Evolutionary conservation across 2,113 vertebrate genomes (phyloP).

Genomic region (Atractosteus spatula): DNA sequence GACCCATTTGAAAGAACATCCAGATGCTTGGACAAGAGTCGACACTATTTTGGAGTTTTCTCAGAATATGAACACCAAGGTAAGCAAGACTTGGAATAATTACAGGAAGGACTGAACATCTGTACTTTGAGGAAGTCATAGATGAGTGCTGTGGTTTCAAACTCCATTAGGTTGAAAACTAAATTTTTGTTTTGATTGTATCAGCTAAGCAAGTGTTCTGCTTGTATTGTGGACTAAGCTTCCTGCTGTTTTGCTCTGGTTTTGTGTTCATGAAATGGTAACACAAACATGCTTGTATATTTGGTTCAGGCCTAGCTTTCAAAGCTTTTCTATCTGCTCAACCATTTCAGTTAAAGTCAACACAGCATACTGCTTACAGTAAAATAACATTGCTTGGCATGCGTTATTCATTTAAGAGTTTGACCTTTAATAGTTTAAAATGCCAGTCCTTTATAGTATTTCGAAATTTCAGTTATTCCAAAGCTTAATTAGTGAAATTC

Average conservation of each 20-base stretch:
- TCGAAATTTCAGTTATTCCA: background rate
- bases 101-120: constrained; percentile 64
- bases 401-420: no score
- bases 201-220: background rate
- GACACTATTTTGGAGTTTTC: constrained; percentile 98
- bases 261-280: background rate
- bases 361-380: constrained; percentile 12
- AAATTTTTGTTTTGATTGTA: background rate
- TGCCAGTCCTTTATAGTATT: background rate
- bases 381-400: constrained; percentile 9
- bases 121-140: constrained; percentile 82
- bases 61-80: constrained; percentile 99
- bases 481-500: background rate
- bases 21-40: constrained; percentile 96
- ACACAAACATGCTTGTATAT: constrained; percentile 18
- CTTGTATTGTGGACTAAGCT: background rate
- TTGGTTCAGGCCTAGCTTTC: no score
- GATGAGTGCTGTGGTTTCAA: background rate
- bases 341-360: constrained; percentile 19
- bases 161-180: background rate
- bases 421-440: background rate
- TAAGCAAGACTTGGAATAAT: constrained; percentile 63
- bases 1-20: constrained; percentile 96
- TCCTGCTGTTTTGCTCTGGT: constrained; percentile 17
- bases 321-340: background rate